Evolutionary conservation across 2,797 vertebrate genomes (phyloP).

Genomic region (Glyptemys insculpta): DNA sequence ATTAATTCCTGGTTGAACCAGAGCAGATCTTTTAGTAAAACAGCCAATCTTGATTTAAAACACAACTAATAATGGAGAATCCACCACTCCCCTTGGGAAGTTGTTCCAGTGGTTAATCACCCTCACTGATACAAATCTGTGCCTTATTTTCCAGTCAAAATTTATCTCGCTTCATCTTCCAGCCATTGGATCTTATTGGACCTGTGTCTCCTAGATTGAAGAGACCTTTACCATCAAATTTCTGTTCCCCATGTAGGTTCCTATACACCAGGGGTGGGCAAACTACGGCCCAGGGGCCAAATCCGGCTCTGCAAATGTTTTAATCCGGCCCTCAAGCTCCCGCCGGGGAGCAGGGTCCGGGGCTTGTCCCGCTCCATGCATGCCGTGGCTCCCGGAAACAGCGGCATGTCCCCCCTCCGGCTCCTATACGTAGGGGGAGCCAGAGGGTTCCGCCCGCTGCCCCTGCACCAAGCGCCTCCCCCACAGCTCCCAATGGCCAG

Average conservation of each 20-base stretch:
- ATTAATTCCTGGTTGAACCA: neutral
- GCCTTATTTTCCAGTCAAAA: neutral
- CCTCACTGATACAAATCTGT: neutral
- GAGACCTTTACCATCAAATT: neutral
- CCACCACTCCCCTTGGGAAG: neutral
- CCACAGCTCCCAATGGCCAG: too few species aligned
- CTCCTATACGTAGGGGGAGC: too few species aligned
- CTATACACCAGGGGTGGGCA: neutral
- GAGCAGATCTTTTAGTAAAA: neutral
- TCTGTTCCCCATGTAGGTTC: neutral
- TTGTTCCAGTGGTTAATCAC: neutral
- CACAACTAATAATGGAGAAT: neutral
- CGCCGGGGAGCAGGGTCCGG: too few species aligned
- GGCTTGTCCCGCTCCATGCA: too few species aligned
- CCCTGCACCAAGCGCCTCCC: too few species aligned
- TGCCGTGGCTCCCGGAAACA: too few species aligned
- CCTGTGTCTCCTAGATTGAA: neutral
- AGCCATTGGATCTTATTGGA: neutral
- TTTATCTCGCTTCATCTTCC: neutral
- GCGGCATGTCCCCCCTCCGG: too few species aligned
- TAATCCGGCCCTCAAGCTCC: too few species aligned
- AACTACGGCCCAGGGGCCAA: too few species aligned
- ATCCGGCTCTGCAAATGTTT: too few species aligned
- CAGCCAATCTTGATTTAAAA: neutral
- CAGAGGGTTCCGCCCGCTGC: too few species aligned